Conservation (phyloP, 2,888 invertebrate species). For the Eupithecia vulgata region DNA sequence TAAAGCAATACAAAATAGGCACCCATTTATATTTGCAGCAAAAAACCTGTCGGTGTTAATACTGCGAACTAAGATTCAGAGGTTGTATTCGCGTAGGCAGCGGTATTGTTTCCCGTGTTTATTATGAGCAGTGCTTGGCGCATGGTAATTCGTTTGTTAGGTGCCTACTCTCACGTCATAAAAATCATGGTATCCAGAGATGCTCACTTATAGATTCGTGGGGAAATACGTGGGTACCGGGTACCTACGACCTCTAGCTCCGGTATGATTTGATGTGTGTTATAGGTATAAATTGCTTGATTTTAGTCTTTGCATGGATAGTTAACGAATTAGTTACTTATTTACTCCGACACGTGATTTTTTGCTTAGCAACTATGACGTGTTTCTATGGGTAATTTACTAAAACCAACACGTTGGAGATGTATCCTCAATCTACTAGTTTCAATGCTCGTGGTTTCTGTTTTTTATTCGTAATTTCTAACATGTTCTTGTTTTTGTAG, state of each 20-base stretch:
- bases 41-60: slow-evolving; percentile 76
- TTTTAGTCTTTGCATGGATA: slow-evolving; percentile 32
- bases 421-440: slow-evolving; percentile 5
- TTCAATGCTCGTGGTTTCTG: background rate
- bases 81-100: slow-evolving; percentile 68
- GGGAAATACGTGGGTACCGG: slow-evolving; percentile 55
- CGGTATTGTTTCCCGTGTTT: slow-evolving; percentile 64
- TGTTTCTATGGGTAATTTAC: slow-evolving; percentile 32
- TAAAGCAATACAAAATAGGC: slow-evolving; percentile 80
- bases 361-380: slow-evolving; percentile 32
- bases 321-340: slow-evolving; percentile 33
- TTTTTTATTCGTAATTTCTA: background rate
- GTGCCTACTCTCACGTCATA: slow-evolving; percentile 53
- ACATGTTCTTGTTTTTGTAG: background rate
- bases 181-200: slow-evolving; percentile 41
- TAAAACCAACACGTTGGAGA: slow-evolving; percentile 20
- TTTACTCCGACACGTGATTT: slow-evolving; percentile 29
- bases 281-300: slow-evolving; percentile 44
- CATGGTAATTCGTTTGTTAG: slow-evolving; percentile 52
- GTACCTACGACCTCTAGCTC: slow-evolving; percentile 41
- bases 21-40: slow-evolving; percentile 66
- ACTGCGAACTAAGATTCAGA: slow-evolving; percentile 75
- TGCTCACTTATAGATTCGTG: slow-evolving; percentile 39
- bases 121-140: slow-evolving; percentile 54
- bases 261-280: slow-evolving; percentile 46